Conservation (phyloP, 2,888 invertebrate genomes). For the Phlogophora meticulosa region DNA sequence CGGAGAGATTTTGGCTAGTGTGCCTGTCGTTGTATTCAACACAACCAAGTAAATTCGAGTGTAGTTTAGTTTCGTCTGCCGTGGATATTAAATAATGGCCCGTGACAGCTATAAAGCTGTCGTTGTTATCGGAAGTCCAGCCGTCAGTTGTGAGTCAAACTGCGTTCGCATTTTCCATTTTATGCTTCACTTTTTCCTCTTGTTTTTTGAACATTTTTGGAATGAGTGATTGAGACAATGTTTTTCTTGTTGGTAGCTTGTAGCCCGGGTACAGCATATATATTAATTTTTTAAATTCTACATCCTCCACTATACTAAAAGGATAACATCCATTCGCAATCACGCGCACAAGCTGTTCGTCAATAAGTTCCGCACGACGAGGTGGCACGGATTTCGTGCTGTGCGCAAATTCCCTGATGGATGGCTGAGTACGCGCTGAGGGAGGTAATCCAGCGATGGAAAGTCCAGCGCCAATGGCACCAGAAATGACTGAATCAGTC, state of each 20-base stretch:
- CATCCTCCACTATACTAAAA: constrained; percentile 17
- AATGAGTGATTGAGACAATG: constrained; percentile 7
- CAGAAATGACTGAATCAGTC: background rate
- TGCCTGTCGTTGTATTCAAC: too few relatives aligned
- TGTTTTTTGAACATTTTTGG: constrained; percentile 16
- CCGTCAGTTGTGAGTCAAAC: constrained; percentile 22
- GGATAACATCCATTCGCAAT: constrained; percentile 15
- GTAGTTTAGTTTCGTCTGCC: background rate
- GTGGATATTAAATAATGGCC: constrained; percentile 7
- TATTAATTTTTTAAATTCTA: constrained; percentile 12
- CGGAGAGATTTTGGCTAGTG: too few relatives aligned
- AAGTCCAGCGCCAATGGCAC: background rate
- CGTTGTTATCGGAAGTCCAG: constrained; percentile 19
- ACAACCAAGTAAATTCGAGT: too few relatives aligned
- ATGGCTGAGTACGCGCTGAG: constrained; percentile 12
- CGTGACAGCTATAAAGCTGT: constrained; percentile 16
- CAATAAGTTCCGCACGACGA: constrained; percentile 20
- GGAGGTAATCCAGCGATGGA: constrained; percentile 16
- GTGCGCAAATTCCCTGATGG: constrained; percentile 13
- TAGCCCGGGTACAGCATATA: constrained; percentile 14
- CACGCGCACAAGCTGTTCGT: constrained; percentile 17
- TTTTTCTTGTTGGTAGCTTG: constrained; percentile 17
- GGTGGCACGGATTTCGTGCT: constrained; percentile 16
- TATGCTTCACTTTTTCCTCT: constrained; percentile 15
- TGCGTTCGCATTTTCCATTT: constrained; percentile 17